Evolutionary conservation across 2,797 vertebrate species (phyloP).

Genomic region (Melanotaenia maccullochi): DNA sequence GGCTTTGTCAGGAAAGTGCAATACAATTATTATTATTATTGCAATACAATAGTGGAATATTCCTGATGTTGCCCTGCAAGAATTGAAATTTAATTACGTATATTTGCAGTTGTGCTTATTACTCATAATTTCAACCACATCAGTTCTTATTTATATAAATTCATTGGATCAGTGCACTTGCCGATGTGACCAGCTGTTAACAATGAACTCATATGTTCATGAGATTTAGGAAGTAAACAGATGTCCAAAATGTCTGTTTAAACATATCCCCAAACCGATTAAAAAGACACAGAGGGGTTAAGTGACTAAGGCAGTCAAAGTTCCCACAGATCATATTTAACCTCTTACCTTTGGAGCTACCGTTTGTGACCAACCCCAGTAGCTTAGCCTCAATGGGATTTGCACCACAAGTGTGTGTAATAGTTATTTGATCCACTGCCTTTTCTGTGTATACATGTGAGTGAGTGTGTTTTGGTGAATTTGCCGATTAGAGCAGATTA

Average conservation of each 20-base stretch:
- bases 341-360: conserved; percentile 61
- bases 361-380: conserved; percentile 39
- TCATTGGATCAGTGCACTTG: conserved; percentile 51
- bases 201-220: conserved; percentile 60
- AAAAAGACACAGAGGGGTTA: conserved; percentile 71
- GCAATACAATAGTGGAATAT: conserved; percentile 22
- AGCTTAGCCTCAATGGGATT: conserved; percentile 74
- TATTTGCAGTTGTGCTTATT: conserved; percentile 9
- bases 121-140: neutral
- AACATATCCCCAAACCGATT: conserved; percentile 73
- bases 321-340: conserved; percentile 71
- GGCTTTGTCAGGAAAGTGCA: conserved; percentile 38
- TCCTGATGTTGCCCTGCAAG: neutral
- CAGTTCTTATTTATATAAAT: conserved; percentile 36
- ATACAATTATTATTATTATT: conserved; percentile 19
- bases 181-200: conserved; percentile 68
- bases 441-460: conserved; percentile 59
- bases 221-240: conserved; percentile 69
- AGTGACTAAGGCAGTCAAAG: conserved; percentile 55
- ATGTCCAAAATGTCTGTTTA: conserved; percentile 70
- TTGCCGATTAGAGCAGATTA: conserved; percentile 80
- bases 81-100: neutral
- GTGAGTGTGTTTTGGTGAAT: conserved; percentile 69
- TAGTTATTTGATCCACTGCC: conserved; percentile 63
- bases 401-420: conserved; percentile 67